Conservation (phyloP, 2,113 vertebrate genomes). For the Haplotaxodon microlepis region DNA sequence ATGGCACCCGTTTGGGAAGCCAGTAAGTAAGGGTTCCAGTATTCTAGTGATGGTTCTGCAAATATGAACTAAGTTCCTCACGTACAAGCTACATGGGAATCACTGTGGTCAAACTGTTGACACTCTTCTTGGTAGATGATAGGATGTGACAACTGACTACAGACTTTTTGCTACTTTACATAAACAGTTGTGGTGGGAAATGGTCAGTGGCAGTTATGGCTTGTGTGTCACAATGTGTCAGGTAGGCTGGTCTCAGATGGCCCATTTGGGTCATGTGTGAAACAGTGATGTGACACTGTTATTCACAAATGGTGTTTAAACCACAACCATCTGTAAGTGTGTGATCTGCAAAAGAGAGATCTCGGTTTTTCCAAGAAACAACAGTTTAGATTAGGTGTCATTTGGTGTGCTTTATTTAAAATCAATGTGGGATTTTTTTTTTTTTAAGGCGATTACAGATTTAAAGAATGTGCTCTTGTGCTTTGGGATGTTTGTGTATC, state of each 20-base stretch:
- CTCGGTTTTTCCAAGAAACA: background rate
- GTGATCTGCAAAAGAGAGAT: background rate
- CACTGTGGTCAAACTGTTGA: slow-evolving; percentile 2
- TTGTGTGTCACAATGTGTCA: background rate
- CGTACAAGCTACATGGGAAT: background rate
- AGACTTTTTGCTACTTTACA: background rate
- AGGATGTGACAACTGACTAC: background rate
- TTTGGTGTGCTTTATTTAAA: background rate
- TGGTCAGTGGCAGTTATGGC: background rate
- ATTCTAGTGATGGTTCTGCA: background rate
- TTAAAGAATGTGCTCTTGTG: background rate
- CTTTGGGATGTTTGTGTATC: background rate
- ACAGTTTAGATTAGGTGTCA: background rate
- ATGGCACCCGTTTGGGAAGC: background rate
- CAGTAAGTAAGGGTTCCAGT: background rate
- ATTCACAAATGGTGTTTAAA: slow-evolving; percentile 13
- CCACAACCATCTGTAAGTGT: slow-evolving; percentile 1
- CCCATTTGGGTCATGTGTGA: background rate
- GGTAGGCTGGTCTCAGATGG: background rate
- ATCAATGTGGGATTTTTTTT: background rate
- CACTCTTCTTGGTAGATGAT: background rate
- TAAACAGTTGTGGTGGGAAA: background rate
- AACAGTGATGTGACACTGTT: background rate
- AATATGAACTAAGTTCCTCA: background rate
- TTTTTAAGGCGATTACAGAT: background rate